Base-by-base conservation (phyloP, 2,113 vertebrate genomes). In the Trinectes maculatus region DNA sequence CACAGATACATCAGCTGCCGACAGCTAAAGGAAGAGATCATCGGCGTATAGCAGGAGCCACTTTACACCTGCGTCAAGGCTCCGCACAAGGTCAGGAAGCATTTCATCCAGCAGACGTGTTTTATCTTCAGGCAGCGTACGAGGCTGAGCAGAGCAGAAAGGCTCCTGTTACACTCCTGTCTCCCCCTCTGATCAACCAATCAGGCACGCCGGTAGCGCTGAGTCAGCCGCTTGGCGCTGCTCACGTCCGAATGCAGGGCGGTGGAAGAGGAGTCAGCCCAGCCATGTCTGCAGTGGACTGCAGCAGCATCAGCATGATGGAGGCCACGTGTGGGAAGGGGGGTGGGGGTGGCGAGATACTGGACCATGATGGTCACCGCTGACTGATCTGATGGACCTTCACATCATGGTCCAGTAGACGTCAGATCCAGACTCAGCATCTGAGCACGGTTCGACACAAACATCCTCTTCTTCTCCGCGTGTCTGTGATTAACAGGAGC, bases 231-330 rank as follows among this genome's bases (percentile, higher is more conserved):
- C 66, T 77, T 59, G 85, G 80, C 56, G 72, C 74, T 87, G 89
- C 93, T 92, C 94, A 93, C 91, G 91, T 94, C 92, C 77, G 79
- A 89, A 91, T 94, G 95, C 94, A 92, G 95, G 91, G 89, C 81
- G 88, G 85, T 49, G 49, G 59, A 62, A 59, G 59, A 52, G 53
- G 42, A 83, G 70, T 43, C 72, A 83, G 59, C 31, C 54, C 43
- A 67, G 71, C 19, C 40, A 54, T 64, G 79, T 90, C 85, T 82
- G 86, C 89, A 93, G 87, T 93, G 93, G 93, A 94, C 92, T 94
- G 94, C 94, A 93, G 92, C 82, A 92, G 89, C 82, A 79, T 83
- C 74, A 80, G 88, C 81, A n/a, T n/a, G n/a, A n/a, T n/a, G n/a
- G n/a, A n/a, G n/a, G n/a, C n/a, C n/a, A n/a, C n/a, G n/a, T n/a